These are phyloP conservation scores for Chelidonichthys spinosus DNA, from an alignment of 2,797 vertebrate genomes.

Conservation along the genomic window DNA sequence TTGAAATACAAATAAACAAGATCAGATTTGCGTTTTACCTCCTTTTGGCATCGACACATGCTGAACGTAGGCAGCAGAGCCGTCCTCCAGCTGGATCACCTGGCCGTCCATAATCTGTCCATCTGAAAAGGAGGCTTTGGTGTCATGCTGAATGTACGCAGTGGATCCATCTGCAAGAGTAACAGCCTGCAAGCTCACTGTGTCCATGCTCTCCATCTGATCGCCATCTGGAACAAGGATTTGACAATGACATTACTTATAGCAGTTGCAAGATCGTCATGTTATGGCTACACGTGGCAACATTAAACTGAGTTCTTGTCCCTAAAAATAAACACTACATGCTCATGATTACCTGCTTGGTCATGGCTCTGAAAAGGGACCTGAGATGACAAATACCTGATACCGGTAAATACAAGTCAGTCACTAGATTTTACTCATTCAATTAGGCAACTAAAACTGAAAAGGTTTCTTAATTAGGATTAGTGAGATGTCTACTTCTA, in stretches of 20 bases:
- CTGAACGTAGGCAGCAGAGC: constrained; percentile 97
- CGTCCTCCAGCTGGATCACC: constrained; percentile 98
- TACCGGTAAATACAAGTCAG: background rate
- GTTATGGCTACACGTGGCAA: background rate
- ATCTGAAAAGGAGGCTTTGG: constrained; percentile 89
- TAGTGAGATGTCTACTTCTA: background rate
- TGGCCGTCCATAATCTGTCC: constrained; percentile 98
- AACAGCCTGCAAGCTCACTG: constrained; percentile 97
- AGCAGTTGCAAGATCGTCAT: background rate
- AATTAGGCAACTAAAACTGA: background rate
- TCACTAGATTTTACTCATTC: background rate
- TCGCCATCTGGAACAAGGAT: constrained; percentile 87
- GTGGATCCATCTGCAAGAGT: constrained; percentile 98
- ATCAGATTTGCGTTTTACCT: constrained; percentile 77
- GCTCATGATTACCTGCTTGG: background rate
- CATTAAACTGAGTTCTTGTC: background rate
- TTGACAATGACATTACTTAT: background rate
- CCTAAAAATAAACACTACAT: background rate
- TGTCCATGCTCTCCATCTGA: constrained; percentile 96
- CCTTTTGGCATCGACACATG: constrained; percentile 94
- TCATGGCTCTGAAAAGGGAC: background rate
- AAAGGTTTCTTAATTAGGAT: background rate
- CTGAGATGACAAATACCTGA: background rate
- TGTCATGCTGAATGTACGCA: constrained; percentile 97
- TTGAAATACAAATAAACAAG: background rate